Evolutionary conservation across 2,888 invertebrate species (phyloP), one percentile per base, ranked within the genome.

Genomic region (Lysandra coridon): DNA sequence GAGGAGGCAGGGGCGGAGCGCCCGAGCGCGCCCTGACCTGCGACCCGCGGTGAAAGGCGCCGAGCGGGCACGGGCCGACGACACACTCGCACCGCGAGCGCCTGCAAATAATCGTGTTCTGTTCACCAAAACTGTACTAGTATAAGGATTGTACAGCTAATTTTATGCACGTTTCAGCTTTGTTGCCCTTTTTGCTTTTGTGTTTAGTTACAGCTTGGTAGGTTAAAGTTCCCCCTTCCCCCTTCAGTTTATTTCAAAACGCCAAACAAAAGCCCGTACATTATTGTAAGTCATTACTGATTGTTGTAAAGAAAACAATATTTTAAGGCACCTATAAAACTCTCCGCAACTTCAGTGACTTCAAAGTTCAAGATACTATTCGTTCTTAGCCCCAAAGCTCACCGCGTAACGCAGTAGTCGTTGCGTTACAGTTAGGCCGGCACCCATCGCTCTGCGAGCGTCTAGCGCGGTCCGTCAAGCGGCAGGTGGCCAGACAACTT

Each of bases 21-120:
- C 94, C 94, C 92, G 93, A 94, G 94, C 90, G 93, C 94, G 93
- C 94, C 94, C 94, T 94, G 94, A 94, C 94, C 94, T 93, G 87
- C 92, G 94, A 94, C 94, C 94, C 85, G 92, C 89, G 92, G 94
- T 94, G 94, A 94, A 94, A 94, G 94, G 94, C 93, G 92, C 92
- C 89, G 91, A 88, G 89, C 87, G 86, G 87, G 84, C 87, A 83
- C 84, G 83, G 84, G 83, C 84, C 88, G 88, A 87, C 90, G 90
- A 91, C 92, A 92, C 88, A 87, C 91, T 88, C 91, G 88, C 88
- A 84, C 86, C 85, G 87, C 86, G 81, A 85, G 86, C 88, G 86
- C 88, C 88, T 87, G 87, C 87, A 84, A 88, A 87, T 88, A 88
- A 87, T 88, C 88, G 87, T 88, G 87, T 89, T 90, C 87, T 88